Conservation (phyloP, 2,888 invertebrate genomes). For the Hypomecis punctinalis region DNA sequence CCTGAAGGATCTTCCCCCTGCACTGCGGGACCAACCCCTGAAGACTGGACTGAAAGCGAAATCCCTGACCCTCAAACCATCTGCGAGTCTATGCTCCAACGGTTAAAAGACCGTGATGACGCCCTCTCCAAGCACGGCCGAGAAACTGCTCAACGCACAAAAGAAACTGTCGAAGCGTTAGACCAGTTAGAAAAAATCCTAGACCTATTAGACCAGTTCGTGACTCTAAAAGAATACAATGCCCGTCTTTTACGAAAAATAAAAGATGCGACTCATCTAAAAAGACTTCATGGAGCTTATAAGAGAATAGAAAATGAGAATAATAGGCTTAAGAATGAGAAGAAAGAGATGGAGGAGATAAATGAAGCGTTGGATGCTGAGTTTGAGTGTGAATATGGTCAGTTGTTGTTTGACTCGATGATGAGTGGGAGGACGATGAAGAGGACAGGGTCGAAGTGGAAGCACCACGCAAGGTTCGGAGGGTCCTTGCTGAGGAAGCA, state of each 20-base stretch:
- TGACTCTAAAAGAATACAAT: slow-evolving; percentile 90
- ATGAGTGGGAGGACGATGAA: slow-evolving; percentile 83
- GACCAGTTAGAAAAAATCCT: slow-evolving; percentile 93
- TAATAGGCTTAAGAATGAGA: slow-evolving; percentile 67
- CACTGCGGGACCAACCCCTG: slow-evolving; percentile 70
- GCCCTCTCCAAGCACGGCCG: slow-evolving; percentile 82
- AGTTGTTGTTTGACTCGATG: slow-evolving; percentile 87
- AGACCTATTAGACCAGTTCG: slow-evolving; percentile 90
- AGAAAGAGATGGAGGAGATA: slow-evolving; percentile 69
- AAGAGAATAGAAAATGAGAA: slow-evolving; percentile 78
- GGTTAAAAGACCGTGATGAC: slow-evolving; percentile 71
- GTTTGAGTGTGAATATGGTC: slow-evolving; percentile 86
- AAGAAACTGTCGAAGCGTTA: slow-evolving; percentile 87
- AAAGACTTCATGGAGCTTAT: slow-evolving; percentile 86
- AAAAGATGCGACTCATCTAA: slow-evolving; percentile 89
- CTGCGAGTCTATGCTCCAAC: slow-evolving; percentile 74
- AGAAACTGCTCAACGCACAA: slow-evolving; percentile 82
- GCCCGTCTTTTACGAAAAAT: slow-evolving; percentile 87
- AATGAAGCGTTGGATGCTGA: slow-evolving; percentile 84
- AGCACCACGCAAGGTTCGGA: slow-evolving; percentile 73
- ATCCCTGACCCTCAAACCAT: slow-evolving; percentile 66
- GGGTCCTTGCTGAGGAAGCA: slow-evolving; percentile 84
- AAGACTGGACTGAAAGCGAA: slow-evolving; percentile 70
- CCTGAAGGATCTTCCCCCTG: slow-evolving; percentile 77
- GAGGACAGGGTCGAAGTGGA: slow-evolving; percentile 81